phyloP scores from a whole-genome alignment of 2,113 vertebrate genomes.

The Peucedramus taeniatus region DNA sequence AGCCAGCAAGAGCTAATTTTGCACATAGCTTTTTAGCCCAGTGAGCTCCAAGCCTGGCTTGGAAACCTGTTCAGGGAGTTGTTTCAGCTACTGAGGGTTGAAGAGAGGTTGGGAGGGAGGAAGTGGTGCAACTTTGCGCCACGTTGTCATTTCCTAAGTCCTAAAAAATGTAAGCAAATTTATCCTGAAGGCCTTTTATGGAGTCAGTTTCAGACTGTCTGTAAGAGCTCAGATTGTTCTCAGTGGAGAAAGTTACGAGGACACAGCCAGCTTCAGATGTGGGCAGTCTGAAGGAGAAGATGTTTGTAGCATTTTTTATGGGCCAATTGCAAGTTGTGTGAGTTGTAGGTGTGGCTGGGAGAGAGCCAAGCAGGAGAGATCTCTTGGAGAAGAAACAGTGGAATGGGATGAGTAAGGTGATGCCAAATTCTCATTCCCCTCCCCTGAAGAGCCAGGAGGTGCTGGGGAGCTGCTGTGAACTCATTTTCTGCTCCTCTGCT shows the following conservation, averaged over 20 bases:
- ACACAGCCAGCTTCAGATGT: not conserved
- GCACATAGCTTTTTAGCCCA: not conserved
- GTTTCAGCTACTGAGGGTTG: not conserved
- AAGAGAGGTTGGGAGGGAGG: not conserved
- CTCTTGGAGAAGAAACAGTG: not conserved
- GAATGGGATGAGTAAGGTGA: not conserved
- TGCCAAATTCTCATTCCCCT: too few relatives aligned
- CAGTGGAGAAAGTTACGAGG: not conserved
- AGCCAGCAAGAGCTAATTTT: not conserved
- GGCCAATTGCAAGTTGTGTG: not conserved
- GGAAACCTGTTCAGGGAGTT: not conserved
- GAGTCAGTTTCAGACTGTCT: not conserved
- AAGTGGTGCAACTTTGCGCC: not conserved
- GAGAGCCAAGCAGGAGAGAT: not conserved
- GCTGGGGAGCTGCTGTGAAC: not conserved
- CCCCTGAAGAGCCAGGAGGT: not conserved
- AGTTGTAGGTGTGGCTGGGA: not conserved
- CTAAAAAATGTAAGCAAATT: not conserved
- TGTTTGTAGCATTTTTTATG: not conserved
- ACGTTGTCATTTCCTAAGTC: not conserved
- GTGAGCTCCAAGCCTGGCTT: not conserved
- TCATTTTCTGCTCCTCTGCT: not conserved
- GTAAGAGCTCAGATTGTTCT: not conserved
- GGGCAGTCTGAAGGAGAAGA: not conserved
- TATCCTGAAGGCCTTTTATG: not conserved